Percentiles rank a stretch among this genome's conserved stretches.
These are phyloP conservation scores for Mormyrus iriodes DNA, from an alignment of 2,113 vertebrate species.

Conservation along the genomic window DNA sequence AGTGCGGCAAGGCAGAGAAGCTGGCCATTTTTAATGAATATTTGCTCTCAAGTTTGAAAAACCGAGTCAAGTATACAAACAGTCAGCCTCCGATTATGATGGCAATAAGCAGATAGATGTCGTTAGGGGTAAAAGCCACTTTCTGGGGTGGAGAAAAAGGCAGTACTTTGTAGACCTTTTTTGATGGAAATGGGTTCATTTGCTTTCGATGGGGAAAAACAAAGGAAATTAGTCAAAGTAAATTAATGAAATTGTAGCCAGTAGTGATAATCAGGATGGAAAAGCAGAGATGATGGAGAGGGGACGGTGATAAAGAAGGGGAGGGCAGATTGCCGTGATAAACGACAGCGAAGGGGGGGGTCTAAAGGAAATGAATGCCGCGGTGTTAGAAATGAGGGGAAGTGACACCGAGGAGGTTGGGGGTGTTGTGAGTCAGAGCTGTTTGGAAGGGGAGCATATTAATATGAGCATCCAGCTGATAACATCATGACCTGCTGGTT, in stretches of 20 bases:
- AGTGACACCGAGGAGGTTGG: not conserved
- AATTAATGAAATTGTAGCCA: conserved; percentile 44
- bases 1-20: not conserved
- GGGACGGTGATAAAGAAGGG: not conserved
- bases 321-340: not conserved
- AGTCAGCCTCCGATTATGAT: conserved; percentile 58
- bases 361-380: not conserved
- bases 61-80: conserved; percentile 49
- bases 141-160: conserved; percentile 18
- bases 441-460: not conserved
- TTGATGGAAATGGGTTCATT: conserved; percentile 42
- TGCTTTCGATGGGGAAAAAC: conserved; percentile 47
- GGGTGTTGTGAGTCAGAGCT: not conserved
- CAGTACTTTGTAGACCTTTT: conserved; percentile 48
- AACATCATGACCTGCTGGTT: conserved; percentile 12
- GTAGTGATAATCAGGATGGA: conserved; percentile 31
- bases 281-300: not conserved
- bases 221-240: conserved; percentile 43
- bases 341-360: not conserved
- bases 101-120: conserved; percentile 44
- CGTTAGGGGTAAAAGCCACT: conserved; percentile 1
- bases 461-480: not conserved
- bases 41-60: conserved; percentile 39
- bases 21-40: conserved; percentile 52
- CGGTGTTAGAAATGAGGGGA: not conserved